Evolutionary conservation across 2,888 invertebrate genomes (phyloP).

Genomic region (Odontothrips loti): DNA sequence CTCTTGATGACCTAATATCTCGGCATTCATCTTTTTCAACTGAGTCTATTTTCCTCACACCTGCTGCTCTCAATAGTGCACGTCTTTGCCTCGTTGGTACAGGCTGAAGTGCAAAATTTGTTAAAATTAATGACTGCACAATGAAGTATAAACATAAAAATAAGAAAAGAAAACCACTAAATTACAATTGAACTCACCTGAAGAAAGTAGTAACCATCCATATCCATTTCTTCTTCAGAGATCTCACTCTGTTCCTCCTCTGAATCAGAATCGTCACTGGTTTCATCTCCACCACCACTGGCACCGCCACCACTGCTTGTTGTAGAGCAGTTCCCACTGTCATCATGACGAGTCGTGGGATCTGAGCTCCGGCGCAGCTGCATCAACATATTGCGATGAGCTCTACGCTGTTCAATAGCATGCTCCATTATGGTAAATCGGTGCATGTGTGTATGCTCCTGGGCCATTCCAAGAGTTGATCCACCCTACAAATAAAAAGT

Average conservation of each 20-base stretch:
- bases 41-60: conserved; percentile 88
- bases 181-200: conserved; percentile 41
- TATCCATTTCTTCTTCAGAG: conserved; percentile 78
- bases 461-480: conserved; percentile 85
- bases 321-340: background rate
- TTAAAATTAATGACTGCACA: background rate
- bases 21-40: conserved; percentile 91
- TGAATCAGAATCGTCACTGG: conserved; percentile 75
- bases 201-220: conserved; percentile 84
- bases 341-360: background rate
- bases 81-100: conserved; percentile 88
- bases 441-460: conserved; percentile 60
- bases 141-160: background rate
- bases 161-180: background rate
- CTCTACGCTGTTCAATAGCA: conserved; percentile 78
- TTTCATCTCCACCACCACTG: conserved; percentile 29
- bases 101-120: conserved; percentile 56
- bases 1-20: conserved; percentile 84
- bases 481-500: conserved; percentile 57
- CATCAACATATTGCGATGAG: conserved; percentile 76
- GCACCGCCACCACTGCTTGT: background rate
- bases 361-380: conserved; percentile 57
- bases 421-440: conserved; percentile 84
- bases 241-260: conserved; percentile 79
- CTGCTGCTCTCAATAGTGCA: conserved; percentile 82